A percentile compares a stretch with the other conserved stretches of the same genome.
phyloP scores from a whole-genome alignment of 2,797 vertebrate species.

The Fundulus diaphanus region DNA sequence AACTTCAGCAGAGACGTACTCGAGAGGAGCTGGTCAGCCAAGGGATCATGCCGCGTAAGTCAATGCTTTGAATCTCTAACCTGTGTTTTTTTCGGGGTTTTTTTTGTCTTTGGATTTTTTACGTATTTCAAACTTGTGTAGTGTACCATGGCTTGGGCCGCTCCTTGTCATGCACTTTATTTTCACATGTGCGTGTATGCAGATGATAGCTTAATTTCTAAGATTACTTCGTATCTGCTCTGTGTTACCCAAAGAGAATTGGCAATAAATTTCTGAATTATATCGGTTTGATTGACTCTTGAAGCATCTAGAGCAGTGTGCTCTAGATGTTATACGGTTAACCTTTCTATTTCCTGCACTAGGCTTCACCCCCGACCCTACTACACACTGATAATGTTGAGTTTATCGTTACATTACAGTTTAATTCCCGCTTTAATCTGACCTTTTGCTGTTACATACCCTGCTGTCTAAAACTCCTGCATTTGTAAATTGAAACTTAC shows the following conservation, averaged over 20 bases:
- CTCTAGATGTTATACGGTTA: slow-evolving; percentile 22
- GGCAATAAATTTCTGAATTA: not conserved
- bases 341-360: slow-evolving; percentile 10
- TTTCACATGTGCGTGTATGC: not conserved
- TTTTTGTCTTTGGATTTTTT: not conserved
- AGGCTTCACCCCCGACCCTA: not conserved
- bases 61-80: slow-evolving; percentile 1
- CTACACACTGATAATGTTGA: not conserved
- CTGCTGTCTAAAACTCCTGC: not conserved
- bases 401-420: not conserved
- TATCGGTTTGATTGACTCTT: not conserved
- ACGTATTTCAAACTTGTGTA: not conserved
- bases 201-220: not conserved
- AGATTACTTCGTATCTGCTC: not conserved
- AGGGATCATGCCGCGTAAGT: slow-evolving; percentile 99
- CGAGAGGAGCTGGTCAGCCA: slow-evolving; percentile 97
- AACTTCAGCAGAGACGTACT: slow-evolving; percentile 97
- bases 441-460: not conserved
- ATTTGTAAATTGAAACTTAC: not conserved
- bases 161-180: too few relatives aligned
- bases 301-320: not conserved
- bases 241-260: not conserved
- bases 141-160: too few relatives aligned
- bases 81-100: too few relatives aligned
- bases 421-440: not conserved